Base-by-base conservation (phyloP, 2,888 invertebrate genomes). In the Leucoptera coffeella region DNA sequence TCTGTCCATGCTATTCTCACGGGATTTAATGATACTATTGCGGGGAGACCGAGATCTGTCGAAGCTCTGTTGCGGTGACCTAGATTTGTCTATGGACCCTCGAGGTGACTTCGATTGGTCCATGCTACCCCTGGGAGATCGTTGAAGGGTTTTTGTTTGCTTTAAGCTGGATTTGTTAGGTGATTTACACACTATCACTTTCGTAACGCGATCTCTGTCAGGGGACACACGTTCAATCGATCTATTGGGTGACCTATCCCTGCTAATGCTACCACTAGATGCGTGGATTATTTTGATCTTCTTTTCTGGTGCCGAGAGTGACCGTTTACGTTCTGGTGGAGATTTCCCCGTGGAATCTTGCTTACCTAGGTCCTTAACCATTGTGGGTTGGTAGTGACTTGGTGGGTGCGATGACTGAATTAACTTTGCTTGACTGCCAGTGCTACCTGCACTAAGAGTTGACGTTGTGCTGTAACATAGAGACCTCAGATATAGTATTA, bases 381-480 rank as follows among this genome's bases (percentile, higher is more conserved):
- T 80, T 41, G 85, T 81, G 31, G 92, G 91, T 45, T 92, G 90
- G 65, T 91, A 92, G 57, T 85, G 87, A 45, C 89, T 84, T 31
- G 93, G 93, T 48, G 91, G 90, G 64, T 92, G 88, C 40, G 92
- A 93, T 38, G 92, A 89, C 71, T 92, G 92, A 53, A 93, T 90
- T 49, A 93, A 80, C 46, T 90, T 81, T 32, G 93, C 91, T 65
- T 91, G 90, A 56, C 89, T 90, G 47, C 92, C 88, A 27, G 91
- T 91, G 64, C 91, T 92, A 50, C 92, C 91, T 33, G 91, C 91
- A 42, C 91, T 92, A 51, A 93, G 76, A 35, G 93, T 93, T 45
- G 92, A 92, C 41, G 92, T 91, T 47, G 92, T 92, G 74, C 91
- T 91, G 73, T 45, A 62, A 71, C 40, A 31, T 22, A 15, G 6